These are phyloP conservation scores for Ibidorhyncha struthersii DNA, from an alignment of 2,113 vertebrate genomes.

Conservation along the genomic window DNA sequence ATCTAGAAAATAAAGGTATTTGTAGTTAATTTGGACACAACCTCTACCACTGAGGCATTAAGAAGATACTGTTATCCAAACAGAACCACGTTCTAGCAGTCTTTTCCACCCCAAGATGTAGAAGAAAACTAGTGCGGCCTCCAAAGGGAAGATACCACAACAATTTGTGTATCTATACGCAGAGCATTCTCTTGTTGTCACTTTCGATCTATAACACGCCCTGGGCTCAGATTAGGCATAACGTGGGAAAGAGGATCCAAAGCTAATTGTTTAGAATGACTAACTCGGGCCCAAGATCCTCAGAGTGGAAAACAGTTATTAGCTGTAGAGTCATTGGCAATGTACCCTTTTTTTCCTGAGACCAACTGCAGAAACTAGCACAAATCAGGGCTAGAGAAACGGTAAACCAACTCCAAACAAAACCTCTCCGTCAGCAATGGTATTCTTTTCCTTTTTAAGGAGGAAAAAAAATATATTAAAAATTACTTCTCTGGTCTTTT, in stretches of 20 bases:
- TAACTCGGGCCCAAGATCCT: neutral
- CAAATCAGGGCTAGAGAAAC: neutral
- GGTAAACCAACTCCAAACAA: neutral
- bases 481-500: neutral
- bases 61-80: neutral
- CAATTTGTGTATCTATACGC: neutral
- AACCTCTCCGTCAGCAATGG: neutral
- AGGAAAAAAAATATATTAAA: neutral
- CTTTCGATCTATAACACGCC: neutral
- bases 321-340: neutral
- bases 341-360: neutral
- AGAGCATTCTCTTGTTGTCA: neutral
- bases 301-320: neutral
- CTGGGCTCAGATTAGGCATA: neutral
- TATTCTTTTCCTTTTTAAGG: neutral
- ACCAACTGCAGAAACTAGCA: neutral
- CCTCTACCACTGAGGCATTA: neutral
- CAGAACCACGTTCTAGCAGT: neutral
- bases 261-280: neutral
- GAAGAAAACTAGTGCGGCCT: neutral
- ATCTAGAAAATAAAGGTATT: conserved; percentile 70
- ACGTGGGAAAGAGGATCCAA: neutral
- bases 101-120: neutral
- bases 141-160: neutral
- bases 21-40: neutral